These are phyloP conservation scores for Mobula birostris DNA, from an alignment of 2,113 vertebrate species.

Conservation along the genomic window DNA sequence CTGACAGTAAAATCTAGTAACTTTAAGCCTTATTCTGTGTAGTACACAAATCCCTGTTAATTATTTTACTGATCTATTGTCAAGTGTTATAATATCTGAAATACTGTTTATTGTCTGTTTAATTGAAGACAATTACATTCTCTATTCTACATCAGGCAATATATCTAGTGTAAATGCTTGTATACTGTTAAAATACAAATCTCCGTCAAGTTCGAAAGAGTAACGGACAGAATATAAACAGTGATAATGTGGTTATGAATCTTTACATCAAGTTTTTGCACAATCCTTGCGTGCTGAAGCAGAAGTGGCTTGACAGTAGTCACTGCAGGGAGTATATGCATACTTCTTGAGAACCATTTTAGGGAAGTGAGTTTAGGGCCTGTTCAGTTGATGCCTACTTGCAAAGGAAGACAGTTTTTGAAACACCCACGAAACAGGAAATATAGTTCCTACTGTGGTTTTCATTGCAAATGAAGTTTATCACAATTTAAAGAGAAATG, in stretches of 20 bases:
- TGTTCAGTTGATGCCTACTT: constrained; percentile 30
- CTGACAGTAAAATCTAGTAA: background rate
- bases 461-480: constrained; percentile 23
- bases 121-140: background rate
- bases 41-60: background rate
- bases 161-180: background rate
- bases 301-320: constrained; percentile 6
- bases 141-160: background rate
- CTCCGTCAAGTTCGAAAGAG: background rate
- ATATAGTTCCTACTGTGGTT: constrained; percentile 30
- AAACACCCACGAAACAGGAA: constrained; percentile 33
- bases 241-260: background rate
- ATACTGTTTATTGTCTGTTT: background rate
- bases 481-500: constrained; percentile 29
- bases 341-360: constrained; percentile 13
- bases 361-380: constrained; percentile 1
- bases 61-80: background rate
- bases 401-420: constrained; percentile 33
- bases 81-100: background rate
- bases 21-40: background rate
- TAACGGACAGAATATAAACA: background rate
- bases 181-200: background rate
- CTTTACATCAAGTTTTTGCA: background rate
- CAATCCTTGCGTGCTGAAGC: background rate
- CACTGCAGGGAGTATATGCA: background rate